Percentiles rank a stretch among this genome's conserved stretches.
phyloP scores from a whole-genome alignment of 30 jellyfish, hydroid and myxozoan genomes.

The Calvadosia cruxmelitensis region DNA sequence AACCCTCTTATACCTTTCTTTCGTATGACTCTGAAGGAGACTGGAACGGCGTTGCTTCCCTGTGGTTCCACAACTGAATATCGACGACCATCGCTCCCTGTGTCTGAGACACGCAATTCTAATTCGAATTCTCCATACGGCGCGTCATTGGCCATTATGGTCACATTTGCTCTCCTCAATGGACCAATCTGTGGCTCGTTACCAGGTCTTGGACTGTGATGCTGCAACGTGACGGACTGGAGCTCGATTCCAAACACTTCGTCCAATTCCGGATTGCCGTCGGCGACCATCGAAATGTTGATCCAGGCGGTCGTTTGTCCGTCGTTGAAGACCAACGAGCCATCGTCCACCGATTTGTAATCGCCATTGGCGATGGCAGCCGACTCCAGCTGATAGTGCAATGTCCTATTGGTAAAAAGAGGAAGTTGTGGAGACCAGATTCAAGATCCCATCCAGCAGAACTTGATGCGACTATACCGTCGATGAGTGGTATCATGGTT shows the following conservation, averaged over 20 bases:
- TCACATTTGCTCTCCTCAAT: conserved; percentile 36
- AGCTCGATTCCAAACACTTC: conserved; percentile 51
- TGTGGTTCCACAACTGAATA: conserved; percentile 62
- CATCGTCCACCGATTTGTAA: conserved; percentile 17
- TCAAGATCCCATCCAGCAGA: too few relatives aligned
- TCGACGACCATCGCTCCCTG: conserved; percentile 27
- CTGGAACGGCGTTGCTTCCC: conserved; percentile 11
- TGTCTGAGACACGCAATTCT: conserved; percentile 8
- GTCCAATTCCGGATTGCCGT: conserved; percentile 58
- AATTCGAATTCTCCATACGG: conserved; percentile 70
- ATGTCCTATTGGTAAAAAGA: too few relatives aligned
- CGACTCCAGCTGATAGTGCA: too few relatives aligned
- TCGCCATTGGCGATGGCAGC: conserved; percentile 65
- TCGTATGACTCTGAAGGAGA: conserved; percentile 41
- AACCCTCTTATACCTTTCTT: conserved; percentile 23
- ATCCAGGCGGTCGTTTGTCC: conserved; percentile 27
- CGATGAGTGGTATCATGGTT: too few relatives aligned
- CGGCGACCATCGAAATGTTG: conserved; percentile 31
- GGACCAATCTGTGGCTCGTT: conserved; percentile 23
- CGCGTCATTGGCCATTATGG: conserved; percentile 63
- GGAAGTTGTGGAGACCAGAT: too few relatives aligned
- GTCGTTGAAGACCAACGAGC: conserved; percentile 11
- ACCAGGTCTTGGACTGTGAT: conserved; percentile 14
- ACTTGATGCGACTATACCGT: too few relatives aligned
- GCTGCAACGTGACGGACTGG: conserved; percentile 34